A percentile compares a stretch with the other conserved stretches of the same genome.
phyloP scores from a whole-genome alignment of 2,888 invertebrate species.

The Suillia variegata region DNA sequence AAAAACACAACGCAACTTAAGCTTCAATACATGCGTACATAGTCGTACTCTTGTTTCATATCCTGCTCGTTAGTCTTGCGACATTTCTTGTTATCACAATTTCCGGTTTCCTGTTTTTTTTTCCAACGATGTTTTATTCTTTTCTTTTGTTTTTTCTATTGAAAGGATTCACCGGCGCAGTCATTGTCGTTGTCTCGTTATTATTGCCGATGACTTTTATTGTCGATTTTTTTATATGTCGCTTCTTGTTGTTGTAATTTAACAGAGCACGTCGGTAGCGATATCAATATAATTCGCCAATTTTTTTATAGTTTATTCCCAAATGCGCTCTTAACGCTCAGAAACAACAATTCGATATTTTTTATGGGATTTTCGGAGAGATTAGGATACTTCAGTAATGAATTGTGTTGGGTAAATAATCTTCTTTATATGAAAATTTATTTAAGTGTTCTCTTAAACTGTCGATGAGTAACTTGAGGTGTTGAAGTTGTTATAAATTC shows the following conservation, averaged over 20 bases:
- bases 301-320: not conserved
- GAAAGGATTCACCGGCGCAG: not conserved
- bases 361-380: no score
- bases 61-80: not conserved
- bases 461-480: no score
- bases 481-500: no score
- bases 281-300: not conserved
- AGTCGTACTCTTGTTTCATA: not conserved
- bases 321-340: not conserved
- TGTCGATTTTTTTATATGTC: no score
- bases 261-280: not conserved
- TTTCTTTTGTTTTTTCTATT: not conserved
- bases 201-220: not conserved
- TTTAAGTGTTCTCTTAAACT: no score
- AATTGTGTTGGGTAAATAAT: no score
- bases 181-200: not conserved
- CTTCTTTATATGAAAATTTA: no score
- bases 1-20: not conserved
- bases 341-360: no score
- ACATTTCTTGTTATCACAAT: no score
- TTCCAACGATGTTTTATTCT: not conserved
- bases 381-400: no score
- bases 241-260: constrained; percentile 1
- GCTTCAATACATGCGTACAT: not conserved
- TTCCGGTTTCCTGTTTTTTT: no score